phyloP scores from a whole-genome alignment of 1,140 invertebrate genomes.

The Aphidius ervi region DNA sequence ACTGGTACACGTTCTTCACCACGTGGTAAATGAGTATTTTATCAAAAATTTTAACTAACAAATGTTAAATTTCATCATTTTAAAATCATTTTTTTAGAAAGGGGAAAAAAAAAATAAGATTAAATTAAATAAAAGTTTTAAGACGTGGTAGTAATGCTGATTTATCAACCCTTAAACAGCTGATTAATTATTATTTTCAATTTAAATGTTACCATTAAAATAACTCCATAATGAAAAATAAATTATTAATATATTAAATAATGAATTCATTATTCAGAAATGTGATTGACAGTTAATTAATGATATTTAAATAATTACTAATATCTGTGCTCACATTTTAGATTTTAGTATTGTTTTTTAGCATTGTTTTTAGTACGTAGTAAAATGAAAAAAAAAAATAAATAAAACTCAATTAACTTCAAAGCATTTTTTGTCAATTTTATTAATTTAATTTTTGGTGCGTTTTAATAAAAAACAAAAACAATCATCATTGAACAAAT shows the following conservation, averaged over 20 bases:
- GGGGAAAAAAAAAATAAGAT: background rate
- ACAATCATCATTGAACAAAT: background rate
- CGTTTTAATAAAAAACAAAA: too few relatives aligned
- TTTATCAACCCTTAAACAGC: conserved; percentile 44
- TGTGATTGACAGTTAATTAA: conserved; percentile 32
- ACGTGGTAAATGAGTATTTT: conserved; percentile 40
- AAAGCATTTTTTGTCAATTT: too few relatives aligned
- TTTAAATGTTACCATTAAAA: too few relatives aligned
- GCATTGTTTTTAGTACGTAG: too few relatives aligned
- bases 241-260: too few relatives aligned
- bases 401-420: too few relatives aligned
- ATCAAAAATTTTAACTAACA: conserved; percentile 40
- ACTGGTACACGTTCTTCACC: conserved; percentile 42
- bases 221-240: too few relatives aligned
- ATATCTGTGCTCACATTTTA: too few relatives aligned
- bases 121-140: conserved; percentile 31
- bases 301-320: conserved; percentile 34
- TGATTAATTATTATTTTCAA: conserved; percentile 34
- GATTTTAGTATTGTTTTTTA: conserved; percentile 3
- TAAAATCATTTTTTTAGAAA: conserved; percentile 30
- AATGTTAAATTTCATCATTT: too few relatives aligned
- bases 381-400: too few relatives aligned
- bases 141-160: conserved; percentile 42
- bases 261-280: too few relatives aligned
- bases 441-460: too few relatives aligned